Base-by-base conservation (phyloP, 2,797 vertebrate species). In the Pseudomugil gertrudae region DNA sequence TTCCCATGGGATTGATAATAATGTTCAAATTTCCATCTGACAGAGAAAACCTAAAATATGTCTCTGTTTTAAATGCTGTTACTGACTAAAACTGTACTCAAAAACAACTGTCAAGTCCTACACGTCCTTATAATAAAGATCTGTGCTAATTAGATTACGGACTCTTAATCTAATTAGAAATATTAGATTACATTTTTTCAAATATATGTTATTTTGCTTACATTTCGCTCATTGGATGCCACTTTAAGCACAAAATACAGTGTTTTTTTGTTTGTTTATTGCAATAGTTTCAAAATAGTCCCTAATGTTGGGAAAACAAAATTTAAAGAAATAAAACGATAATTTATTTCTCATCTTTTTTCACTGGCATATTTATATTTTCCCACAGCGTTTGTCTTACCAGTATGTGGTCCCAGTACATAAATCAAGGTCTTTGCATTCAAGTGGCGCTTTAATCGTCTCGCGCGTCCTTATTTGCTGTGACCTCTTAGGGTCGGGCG, bases 401-500 rank as follows among this genome's bases (percentile, higher is more conserved):
- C 15, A 15, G 6, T 5, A 4, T 17, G 5, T 19, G 5, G 38
- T 2, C 15, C 15, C 17, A 40, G 38, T 40, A 40, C 4, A 38
- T 35, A 38, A 5, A 40, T 40, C 15, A 19, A 40, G 38, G 38
- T 40, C 15, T 40, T 15, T n/a, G n/a, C n/a, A n/a, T n/a, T n/a
- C n/a, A n/a, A 40, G 2, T 55, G 35, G 59, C 1, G 3, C 13
- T 11, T 29, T 38, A 21, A 17, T 1, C 3, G n/a, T 1, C 26
- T 2, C 3, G 15, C 24, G 6, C 8, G 15, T 30, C 26, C 33
- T 19, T 19, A 1, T 0, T 27, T 2, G 33, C 40, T 47, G 50
- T 62, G 1, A 35, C 63, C 10, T 30, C 0, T 2, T 3, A 3
- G 15, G 8, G 1, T 67, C 32, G 85, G 57, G 54, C 74, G 40